phyloP scores from a whole-genome alignment of 2,797 vertebrate species.

The Rhodeus uyekii region DNA sequence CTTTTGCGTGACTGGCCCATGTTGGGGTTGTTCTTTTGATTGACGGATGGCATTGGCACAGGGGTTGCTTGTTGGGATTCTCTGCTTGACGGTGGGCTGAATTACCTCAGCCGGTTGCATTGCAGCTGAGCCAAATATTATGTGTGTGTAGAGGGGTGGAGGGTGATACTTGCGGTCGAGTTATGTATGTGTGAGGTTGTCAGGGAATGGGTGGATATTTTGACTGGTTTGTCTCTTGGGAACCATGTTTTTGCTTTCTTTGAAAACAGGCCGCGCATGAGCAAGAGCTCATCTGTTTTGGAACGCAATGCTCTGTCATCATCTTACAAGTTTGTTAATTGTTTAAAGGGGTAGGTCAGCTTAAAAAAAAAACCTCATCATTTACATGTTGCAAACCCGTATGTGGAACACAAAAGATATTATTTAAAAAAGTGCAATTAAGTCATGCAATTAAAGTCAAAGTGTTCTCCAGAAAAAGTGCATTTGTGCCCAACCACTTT shows the following conservation, averaged over 20 bases:
- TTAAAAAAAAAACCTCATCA: not conserved
- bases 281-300: slow-evolving; percentile 27
- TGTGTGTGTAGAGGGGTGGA: slow-evolving; percentile 23
- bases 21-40: slow-evolving; percentile 30
- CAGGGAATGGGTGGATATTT: slow-evolving; percentile 48
- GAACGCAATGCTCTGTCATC: not conserved
- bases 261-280: slow-evolving; percentile 27
- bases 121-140: slow-evolving; percentile 48
- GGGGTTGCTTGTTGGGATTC: slow-evolving; percentile 16
- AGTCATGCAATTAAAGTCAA: not conserved
- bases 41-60: slow-evolving; percentile 33
- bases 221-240: slow-evolving; percentile 47
- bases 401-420: not conserved
- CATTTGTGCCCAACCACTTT: not conserved
- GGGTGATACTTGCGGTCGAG: slow-evolving; percentile 22
- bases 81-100: slow-evolving; percentile 38
- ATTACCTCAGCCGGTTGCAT: slow-evolving; percentile 40
- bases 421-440: not conserved
- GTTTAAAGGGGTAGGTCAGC: not conserved
- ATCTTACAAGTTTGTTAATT: not conserved
- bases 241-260: slow-evolving; percentile 28
- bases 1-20: not conserved
- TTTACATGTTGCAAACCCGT: not conserved
- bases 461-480: not conserved
- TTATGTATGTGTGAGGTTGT: slow-evolving; percentile 48